phyloP scores from a whole-genome alignment of 37 sponge, comb jelly and placozoan genomes.

The Bolinopsis microptera region DNA sequence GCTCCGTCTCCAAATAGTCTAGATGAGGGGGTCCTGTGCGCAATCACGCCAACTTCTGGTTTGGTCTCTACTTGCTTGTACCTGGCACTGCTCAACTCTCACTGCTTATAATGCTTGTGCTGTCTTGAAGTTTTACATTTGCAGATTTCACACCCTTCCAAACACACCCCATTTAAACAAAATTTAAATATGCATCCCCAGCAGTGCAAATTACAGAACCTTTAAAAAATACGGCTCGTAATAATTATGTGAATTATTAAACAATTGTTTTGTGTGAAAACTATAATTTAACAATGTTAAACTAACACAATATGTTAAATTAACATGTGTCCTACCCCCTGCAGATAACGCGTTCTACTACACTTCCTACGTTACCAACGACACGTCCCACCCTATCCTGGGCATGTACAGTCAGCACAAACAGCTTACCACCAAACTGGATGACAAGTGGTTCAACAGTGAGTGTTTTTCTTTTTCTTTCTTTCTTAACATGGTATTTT shows the following conservation, averaged over 20 bases:
- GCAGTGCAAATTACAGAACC: background rate
- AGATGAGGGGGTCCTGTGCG: too few species aligned
- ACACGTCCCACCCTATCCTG: slow-evolving; percentile 55
- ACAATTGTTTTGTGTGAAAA: background rate
- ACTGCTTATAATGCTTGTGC: too few species aligned
- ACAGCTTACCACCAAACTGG: slow-evolving; percentile 31
- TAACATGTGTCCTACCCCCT: background rate
- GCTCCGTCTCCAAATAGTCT: too few species aligned
- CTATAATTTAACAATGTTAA: too few species aligned
- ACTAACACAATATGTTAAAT: too few species aligned
- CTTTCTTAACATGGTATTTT: too few species aligned
- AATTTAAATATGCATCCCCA: background rate
- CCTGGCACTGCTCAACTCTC: too few species aligned
- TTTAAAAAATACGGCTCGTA: background rate
- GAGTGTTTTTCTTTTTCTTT: background rate
- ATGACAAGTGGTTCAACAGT: slow-evolving; percentile 46
- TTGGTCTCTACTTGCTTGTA: too few species aligned
- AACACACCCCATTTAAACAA: background rate
- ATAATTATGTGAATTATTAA: background rate
- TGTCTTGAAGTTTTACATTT: background rate
- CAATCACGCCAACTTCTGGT: too few species aligned
- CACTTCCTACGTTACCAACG: slow-evolving; percentile 55
- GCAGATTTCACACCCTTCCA: too few species aligned
- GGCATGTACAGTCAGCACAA: background rate
- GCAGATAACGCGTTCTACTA: slow-evolving; percentile 44